Conservation (phyloP, 2,113 vertebrate species). For the Apistogramma diplotaenia region DNA sequence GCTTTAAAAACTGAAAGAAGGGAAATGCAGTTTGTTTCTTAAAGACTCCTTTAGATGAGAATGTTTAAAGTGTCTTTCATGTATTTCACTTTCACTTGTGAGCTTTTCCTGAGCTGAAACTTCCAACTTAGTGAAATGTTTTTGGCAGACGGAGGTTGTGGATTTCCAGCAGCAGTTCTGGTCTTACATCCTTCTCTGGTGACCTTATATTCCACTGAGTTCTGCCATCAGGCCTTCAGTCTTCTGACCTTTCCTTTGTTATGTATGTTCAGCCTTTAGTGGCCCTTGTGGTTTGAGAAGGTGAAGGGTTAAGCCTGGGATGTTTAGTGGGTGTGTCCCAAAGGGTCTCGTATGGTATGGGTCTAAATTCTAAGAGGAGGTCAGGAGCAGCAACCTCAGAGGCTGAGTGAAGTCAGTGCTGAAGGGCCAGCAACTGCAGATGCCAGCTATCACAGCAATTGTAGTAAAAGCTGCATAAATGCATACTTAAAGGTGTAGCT, state of each 20-base stretch:
- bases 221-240: neutral
- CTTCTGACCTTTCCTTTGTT: neutral
- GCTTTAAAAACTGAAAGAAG: no score
- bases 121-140: neutral
- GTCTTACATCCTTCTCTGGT: neutral
- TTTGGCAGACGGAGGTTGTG: neutral
- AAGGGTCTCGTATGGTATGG: neutral
- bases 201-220: neutral
- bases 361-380: neutral
- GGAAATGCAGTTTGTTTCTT: no score
- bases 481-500: neutral
- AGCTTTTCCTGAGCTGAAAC: neutral
- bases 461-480: neutral
- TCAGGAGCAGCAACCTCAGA: neutral
- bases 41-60: neutral
- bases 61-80: neutral
- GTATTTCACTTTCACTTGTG: neutral
- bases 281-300: slow-evolving; percentile 13
- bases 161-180: neutral
- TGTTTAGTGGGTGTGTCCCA: slow-evolving; percentile 20
- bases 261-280: neutral
- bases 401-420: neutral
- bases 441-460: neutral
- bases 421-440: neutral
- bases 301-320: slow-evolving; percentile 19